Percentiles rank a stretch among this genome's conserved stretches.
These are phyloP conservation scores for Onychostruthus taczanowskii DNA, from an alignment of 2,113 vertebrate species.

Conservation along the genomic window DNA sequence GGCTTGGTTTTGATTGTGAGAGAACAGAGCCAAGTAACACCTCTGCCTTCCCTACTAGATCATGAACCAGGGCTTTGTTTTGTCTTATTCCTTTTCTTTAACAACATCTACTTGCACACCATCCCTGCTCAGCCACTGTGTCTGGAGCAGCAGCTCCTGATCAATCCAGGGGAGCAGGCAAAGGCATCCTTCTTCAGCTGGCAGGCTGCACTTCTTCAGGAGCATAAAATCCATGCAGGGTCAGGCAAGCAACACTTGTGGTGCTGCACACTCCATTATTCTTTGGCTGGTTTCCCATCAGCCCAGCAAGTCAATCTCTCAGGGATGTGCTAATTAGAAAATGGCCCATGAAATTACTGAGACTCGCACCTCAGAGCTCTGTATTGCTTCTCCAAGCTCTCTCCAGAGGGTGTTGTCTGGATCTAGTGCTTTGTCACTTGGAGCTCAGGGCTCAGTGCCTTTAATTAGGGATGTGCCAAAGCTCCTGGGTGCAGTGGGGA, in stretches of 20 bases:
- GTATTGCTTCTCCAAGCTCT: slow-evolving; percentile 26
- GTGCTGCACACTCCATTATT: background rate
- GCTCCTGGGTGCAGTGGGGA: slow-evolving; percentile 27
- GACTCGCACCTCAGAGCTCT: background rate
- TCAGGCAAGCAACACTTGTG: background rate
- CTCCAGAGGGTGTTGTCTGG: slow-evolving; percentile 19
- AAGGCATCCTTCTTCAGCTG: background rate
- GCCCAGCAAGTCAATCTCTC: slow-evolving; percentile 36
- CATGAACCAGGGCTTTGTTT: background rate
- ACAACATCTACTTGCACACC: background rate
- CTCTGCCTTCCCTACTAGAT: background rate
- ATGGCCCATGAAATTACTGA: slow-evolving; percentile 30
- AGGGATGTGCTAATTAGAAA: slow-evolving; percentile 50
- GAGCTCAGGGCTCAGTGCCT: slow-evolving; percentile 39
- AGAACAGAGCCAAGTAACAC: background rate
- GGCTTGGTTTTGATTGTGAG: background rate
- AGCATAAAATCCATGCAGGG: background rate
- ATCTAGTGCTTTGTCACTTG: slow-evolving; percentile 51
- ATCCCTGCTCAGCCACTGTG: background rate
- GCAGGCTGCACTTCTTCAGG: background rate
- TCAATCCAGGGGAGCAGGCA: background rate
- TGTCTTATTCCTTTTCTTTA: background rate
- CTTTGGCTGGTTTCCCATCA: background rate
- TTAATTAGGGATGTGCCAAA: slow-evolving; percentile 58
- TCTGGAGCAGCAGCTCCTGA: background rate